A percentile compares a stretch with the other conserved stretches of the same genome.
Conservation (phyloP, 2,888 invertebrate genomes). For the Microplitis deprimator region DNA sequence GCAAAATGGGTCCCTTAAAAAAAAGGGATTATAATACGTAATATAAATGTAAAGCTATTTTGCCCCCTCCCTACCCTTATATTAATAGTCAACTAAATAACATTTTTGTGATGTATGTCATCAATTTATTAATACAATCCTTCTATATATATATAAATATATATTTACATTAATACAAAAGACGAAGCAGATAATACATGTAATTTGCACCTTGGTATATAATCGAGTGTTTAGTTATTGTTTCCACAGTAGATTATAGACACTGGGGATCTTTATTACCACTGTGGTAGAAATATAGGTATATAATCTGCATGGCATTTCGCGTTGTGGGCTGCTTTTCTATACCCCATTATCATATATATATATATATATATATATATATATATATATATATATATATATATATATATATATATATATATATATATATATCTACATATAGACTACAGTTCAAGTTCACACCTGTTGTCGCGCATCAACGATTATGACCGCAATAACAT, state of each 20-base stretch:
- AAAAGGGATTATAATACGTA: no score
- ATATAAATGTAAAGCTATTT: no score
- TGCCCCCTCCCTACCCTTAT: no score
- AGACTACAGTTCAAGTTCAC: conserved; percentile 65
- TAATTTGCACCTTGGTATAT: conserved; percentile 28
- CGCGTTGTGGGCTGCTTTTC: conserved; percentile 31
- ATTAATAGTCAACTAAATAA: neutral
- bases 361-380: conserved; percentile 53
- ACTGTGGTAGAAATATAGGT: conserved; percentile 55
- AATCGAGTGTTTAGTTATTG: conserved; percentile 59
- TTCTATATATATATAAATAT: neutral
- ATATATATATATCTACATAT: conserved; percentile 51
- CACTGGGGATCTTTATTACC: conserved; percentile 63
- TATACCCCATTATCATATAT: conserved; percentile 34
- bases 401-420: conserved; percentile 45
- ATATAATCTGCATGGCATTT: conserved; percentile 47
- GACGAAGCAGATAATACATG: conserved; percentile 10
- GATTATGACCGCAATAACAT: conserved; percentile 71
- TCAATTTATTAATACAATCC: neutral
- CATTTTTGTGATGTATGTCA: neutral
- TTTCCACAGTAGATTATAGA: conserved; percentile 64
- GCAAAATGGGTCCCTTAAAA: no score
- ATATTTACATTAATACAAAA: neutral
- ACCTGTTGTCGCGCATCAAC: conserved; percentile 69
- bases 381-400: conserved; percentile 46